Percentiles rank a stretch among this genome's conserved stretches.
phyloP scores from a whole-genome alignment of 2,888 invertebrate species.

The Dyspetes luteomarginatus region DNA sequence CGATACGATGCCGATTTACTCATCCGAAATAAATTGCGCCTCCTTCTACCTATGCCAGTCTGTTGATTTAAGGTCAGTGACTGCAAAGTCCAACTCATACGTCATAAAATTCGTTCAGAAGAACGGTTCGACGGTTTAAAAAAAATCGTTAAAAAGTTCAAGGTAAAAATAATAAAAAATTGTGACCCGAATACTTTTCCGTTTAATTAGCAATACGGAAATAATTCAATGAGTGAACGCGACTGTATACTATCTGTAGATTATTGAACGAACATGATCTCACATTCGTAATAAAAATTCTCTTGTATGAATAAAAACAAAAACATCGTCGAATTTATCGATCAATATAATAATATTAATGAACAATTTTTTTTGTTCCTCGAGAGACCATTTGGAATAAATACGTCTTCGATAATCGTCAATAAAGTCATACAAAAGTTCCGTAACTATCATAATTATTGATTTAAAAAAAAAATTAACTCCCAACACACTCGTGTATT shows the following conservation, averaged over 20 bases:
- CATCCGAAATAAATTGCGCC: too few species aligned
- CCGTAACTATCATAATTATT: not conserved
- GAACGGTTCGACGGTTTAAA: not conserved
- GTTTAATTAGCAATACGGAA: constrained; percentile 31
- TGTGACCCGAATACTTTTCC: constrained; percentile 36
- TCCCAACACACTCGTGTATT: constrained; percentile 2
- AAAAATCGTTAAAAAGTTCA: too few species aligned
- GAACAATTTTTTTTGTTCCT: not conserved
- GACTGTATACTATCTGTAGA: constrained; percentile 48
- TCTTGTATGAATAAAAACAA: constrained; percentile 37
- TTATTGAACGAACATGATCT: constrained; percentile 30
- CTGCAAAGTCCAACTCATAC: not conserved
- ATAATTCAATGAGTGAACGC: constrained; percentile 34
- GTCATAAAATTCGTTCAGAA: not conserved
- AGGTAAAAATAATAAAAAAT: too few species aligned
- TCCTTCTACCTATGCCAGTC: too few species aligned
- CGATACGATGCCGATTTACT: too few species aligned
- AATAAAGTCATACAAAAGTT: constrained; percentile 7
- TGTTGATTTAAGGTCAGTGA: not conserved
- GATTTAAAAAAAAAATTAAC: too few species aligned
- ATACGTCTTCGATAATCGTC: constrained; percentile 16
- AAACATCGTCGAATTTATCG: constrained; percentile 40
- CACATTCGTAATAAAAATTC: constrained; percentile 27
- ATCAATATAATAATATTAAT: constrained; percentile 35
- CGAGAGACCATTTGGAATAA: not conserved